Percentiles rank a stretch among this genome's conserved stretches.
Evolutionary conservation across 1,140 invertebrate species (phyloP).

Genomic region (Achroia grisella): DNA sequence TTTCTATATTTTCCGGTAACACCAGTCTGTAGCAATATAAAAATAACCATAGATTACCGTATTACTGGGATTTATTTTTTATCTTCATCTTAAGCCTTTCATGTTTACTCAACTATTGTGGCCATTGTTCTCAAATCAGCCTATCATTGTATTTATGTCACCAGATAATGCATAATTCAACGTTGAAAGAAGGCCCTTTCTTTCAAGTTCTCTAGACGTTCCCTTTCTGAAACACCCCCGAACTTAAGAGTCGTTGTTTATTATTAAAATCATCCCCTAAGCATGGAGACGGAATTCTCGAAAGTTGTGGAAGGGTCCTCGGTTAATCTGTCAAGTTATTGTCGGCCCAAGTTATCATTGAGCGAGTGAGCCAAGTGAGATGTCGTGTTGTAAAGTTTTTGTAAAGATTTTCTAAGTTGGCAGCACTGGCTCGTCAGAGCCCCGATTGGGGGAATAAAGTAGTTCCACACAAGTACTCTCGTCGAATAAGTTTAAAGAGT

Average conservation of each 20-base stretch:
- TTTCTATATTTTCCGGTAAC: too few relatives aligned
- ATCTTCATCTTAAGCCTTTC: too few relatives aligned
- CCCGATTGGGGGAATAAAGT: background rate
- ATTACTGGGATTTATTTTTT: too few relatives aligned
- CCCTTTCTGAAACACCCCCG: background rate
- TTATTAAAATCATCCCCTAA: conserved; percentile 16
- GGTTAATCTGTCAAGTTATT: conserved; percentile 23
- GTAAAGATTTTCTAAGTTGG: too few relatives aligned
- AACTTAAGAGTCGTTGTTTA: conserved; percentile 14
- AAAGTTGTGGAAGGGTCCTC: conserved; percentile 15
- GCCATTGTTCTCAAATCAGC: too few relatives aligned
- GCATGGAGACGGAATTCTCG: conserved; percentile 11
- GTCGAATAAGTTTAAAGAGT: too few relatives aligned
- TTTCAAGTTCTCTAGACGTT: background rate
- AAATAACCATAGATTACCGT: too few relatives aligned
- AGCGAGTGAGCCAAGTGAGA: background rate
- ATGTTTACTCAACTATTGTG: too few relatives aligned
- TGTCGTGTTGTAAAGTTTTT: background rate
- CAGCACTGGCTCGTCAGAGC: background rate
- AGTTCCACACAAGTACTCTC: background rate
- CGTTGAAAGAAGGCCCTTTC: conserved; percentile 1
- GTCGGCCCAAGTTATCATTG: background rate
- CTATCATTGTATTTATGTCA: too few relatives aligned
- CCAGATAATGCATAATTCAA: background rate
- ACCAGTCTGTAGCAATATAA: too few relatives aligned